Conservation (phyloP, 2,888 invertebrate genomes). For the Mongoloraphidia duomilia region DNA sequence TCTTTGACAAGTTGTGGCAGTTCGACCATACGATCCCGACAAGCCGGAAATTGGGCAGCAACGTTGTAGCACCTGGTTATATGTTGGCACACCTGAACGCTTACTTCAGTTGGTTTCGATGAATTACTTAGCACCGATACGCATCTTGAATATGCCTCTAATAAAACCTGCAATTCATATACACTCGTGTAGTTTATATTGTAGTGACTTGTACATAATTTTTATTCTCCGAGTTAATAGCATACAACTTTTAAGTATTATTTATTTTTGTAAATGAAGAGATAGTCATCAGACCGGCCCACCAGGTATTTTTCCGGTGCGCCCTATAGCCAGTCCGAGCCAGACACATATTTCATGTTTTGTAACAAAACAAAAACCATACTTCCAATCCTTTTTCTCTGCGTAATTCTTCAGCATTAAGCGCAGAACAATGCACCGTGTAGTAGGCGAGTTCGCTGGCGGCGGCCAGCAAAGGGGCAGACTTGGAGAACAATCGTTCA, state of each 20-base stretch:
- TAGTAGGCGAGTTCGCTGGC: conserved; percentile 92
- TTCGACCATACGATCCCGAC: conserved; percentile 74
- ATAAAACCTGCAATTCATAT: conserved; percentile 40
- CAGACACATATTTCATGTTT: background rate
- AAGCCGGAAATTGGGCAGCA: conserved; percentile 83
- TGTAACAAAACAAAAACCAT: conserved; percentile 8
- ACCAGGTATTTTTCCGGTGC: background rate
- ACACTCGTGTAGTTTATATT: background rate
- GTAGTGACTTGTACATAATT: too few species aligned
- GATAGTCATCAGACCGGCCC: too few species aligned
- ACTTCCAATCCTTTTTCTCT: conserved; percentile 86
- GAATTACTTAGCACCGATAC: conserved; percentile 76
- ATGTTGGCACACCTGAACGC: conserved; percentile 84
- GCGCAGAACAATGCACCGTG: conserved; percentile 87
- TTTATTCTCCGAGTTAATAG: too few species aligned
- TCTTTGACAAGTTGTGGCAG: conserved; percentile 80
- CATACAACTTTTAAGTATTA: too few species aligned
- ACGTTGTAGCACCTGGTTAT: conserved; percentile 90
- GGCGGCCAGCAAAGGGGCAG: conserved; percentile 68
- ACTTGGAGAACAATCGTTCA: conserved; percentile 81
- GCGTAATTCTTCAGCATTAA: conserved; percentile 95
- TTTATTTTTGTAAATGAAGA: too few species aligned
- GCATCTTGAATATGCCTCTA: conserved; percentile 88
- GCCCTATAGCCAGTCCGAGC: background rate
- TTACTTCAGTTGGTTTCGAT: conserved; percentile 60